Conservation (phyloP, 2,888 invertebrate genomes). For the Gymnoscelis rufifasciata region DNA sequence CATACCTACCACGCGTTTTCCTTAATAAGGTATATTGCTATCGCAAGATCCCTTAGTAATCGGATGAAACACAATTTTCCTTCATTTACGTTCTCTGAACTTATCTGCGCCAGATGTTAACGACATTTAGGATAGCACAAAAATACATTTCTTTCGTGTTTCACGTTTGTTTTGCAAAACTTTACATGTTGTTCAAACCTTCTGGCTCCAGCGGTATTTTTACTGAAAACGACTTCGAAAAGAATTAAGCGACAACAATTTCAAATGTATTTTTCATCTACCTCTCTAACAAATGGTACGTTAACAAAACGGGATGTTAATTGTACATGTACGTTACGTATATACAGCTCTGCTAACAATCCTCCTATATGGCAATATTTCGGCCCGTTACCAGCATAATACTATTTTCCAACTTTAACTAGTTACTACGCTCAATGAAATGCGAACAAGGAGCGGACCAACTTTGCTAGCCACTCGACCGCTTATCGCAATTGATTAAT, state of each 20-base stretch:
- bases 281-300: neutral
- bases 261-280: conserved; percentile 1
- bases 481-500: conserved; percentile 22
- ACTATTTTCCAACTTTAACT: conserved; percentile 22
- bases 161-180: neutral
- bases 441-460: conserved; percentile 16
- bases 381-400: conserved; percentile 35
- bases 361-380: conserved; percentile 31
- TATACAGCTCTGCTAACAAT: conserved; percentile 30
- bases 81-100: conserved; percentile 15
- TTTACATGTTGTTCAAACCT: neutral
- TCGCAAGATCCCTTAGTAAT: conserved; percentile 18
- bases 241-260: neutral
- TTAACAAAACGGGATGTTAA: conserved; percentile 26
- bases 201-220: neutral
- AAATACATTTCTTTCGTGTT: conserved; percentile 4
- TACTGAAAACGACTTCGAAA: neutral
- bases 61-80: conserved; percentile 24
- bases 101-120: conserved; percentile 26
- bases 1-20: neutral
- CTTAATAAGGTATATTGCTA: neutral
- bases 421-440: conserved; percentile 9
- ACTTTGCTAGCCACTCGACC: conserved; percentile 32
- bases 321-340: conserved; percentile 29
- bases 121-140: conserved; percentile 13